phyloP scores from a whole-genome alignment of 2,797 vertebrate genomes.

The Eutrigla gurnardus region DNA sequence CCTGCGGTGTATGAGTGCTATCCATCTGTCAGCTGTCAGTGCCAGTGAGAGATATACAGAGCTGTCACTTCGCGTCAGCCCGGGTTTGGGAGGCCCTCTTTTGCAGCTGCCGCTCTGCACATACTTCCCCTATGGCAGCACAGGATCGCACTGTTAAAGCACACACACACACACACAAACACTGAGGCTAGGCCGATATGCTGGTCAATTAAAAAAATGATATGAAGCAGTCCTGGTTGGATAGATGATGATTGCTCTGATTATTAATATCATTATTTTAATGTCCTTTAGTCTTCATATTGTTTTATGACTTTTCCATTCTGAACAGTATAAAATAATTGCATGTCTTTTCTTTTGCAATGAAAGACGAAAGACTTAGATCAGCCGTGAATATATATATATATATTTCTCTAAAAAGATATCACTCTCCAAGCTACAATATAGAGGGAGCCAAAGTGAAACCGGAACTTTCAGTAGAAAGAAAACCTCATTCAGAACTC shows the following conservation, averaged over 20 bases:
- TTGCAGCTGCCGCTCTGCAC: conserved; percentile 91
- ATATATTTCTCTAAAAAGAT: not conserved
- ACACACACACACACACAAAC: conserved; percentile 43
- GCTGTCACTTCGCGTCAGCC: conserved; percentile 95
- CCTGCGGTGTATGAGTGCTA: conserved; percentile 95
- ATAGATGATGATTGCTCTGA: not conserved
- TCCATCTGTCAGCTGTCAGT: conserved; percentile 99
- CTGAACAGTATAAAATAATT: conserved; percentile 2
- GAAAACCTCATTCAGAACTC: not conserved
- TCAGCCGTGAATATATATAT: not conserved
- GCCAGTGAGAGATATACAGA: conserved; percentile 94
- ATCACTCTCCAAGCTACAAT: not conserved
- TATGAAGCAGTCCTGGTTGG: conserved; percentile 6
- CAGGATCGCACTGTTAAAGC: conserved; percentile 74
- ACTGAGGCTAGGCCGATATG: not conserved
- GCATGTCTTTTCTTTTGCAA: conserved; percentile 9
- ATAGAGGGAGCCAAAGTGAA: not conserved
- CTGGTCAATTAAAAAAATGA: conserved; percentile 29
- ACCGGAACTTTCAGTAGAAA: not conserved
- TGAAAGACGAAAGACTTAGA: not conserved
- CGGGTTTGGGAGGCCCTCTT: conserved; percentile 88
- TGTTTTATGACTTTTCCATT: conserved; percentile 1
- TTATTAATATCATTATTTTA: not conserved
- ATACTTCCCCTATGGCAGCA: conserved; percentile 88
- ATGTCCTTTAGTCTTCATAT: not conserved